These are phyloP conservation scores for Crocidura indochinensis DNA, from an alignment of 2,797 vertebrate genomes.

Conservation along the genomic window DNA sequence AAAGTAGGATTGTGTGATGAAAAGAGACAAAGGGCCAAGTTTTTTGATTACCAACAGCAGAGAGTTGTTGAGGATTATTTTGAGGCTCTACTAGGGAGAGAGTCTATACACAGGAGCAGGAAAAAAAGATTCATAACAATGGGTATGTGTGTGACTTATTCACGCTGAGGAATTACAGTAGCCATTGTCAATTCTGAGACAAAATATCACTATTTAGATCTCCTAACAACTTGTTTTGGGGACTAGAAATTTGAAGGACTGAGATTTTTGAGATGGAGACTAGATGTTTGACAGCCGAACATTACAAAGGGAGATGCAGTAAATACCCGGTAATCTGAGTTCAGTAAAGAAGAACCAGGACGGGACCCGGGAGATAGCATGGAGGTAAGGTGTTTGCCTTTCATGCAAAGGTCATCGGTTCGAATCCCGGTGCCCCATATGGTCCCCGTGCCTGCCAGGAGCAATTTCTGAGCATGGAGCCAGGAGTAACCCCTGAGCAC, in stretches of 20 bases:
- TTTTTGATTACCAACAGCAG: neutral
- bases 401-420: too few relatives aligned
- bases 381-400: too few relatives aligned
- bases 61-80: neutral
- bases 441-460: too few relatives aligned
- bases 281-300: neutral
- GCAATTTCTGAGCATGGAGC: too few relatives aligned
- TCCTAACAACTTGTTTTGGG: neutral
- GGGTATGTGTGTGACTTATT: neutral
- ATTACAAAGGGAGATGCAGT: neutral
- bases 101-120: neutral
- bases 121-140: neutral
- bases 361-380: too few relatives aligned
- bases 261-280: neutral
- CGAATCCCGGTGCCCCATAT: too few relatives aligned
- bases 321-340: neutral
- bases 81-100: neutral
- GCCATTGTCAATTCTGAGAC: neutral
- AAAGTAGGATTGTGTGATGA: neutral
- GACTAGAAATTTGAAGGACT: neutral
- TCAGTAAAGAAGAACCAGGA: slow-evolving; percentile 37
- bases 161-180: neutral
- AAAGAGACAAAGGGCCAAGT: neutral
- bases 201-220: neutral
- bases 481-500: too few relatives aligned